Evolutionary conservation across 2,888 invertebrate genomes (phyloP), one percentile per base, ranked within the genome.

Genomic region (Mythimna impura): DNA sequence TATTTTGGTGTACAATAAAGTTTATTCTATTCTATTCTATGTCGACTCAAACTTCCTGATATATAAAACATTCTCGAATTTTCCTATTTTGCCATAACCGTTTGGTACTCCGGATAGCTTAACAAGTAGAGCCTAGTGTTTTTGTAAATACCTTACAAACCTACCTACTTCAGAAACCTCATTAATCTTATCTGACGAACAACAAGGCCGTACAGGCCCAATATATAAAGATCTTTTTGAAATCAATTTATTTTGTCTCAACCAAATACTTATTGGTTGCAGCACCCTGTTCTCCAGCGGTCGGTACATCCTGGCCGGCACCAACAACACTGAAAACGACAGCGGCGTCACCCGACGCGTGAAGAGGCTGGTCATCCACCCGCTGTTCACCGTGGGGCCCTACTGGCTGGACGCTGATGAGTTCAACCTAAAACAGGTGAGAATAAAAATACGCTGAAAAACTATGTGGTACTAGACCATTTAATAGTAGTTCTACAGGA

Each of bases 351-450:
- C 52, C 14, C 87, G 88, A 22, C 80, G 67, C 30, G 94, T 95
- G 50, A 95, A 95, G 88, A 89, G 91, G 64, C 89, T 94, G 8
- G 77, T 93, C 80, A 88, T 96, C 30, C 96, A 96, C 74, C 96
- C 96, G 3, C 91, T 91, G 9, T 96, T 96, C 89, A 77, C 90
- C 20, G 96, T 96, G 36, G 96, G 96, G 2, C 96, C 96, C 17
- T 96, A 95, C 88, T 96, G 96, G 96, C 89, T 96, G 8, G 86
- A 94, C 77, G 91, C 94, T 1, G 71, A 87, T 2, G 85, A 86
- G 4, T 95, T 85, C 80, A 80, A 89, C 55, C 81, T 94, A 57
- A 92, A 92, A 82, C 94, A 94, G 92, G 94, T 93, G 3, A 58
- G 25, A 20, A 12, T 30, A 10, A 12, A 10, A 12, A n/a, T 22